A percentile compares a stretch with the other conserved stretches of the same genome.
Evolutionary conservation across 2,113 vertebrate species (phyloP).

Genomic region (Anoplopoma fimbria): DNA sequence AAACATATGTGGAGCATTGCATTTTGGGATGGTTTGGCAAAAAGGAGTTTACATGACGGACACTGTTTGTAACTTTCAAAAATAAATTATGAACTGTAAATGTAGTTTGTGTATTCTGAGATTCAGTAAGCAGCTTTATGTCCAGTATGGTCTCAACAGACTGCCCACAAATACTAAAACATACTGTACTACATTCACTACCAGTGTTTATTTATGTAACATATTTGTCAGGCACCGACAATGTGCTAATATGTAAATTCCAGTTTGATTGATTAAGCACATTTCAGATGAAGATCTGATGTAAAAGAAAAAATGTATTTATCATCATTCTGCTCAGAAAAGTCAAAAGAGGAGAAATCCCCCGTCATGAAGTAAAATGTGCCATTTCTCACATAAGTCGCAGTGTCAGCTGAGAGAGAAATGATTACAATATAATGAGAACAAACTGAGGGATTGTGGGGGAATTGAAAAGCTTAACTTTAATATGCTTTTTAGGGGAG

Average conservation of each 20-base stretch:
- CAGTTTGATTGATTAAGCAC: not conserved
- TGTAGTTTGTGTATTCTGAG: not conserved
- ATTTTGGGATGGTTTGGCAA: not conserved
- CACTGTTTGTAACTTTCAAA: not conserved
- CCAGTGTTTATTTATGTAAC: not conserved
- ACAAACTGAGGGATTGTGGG: constrained; percentile 26
- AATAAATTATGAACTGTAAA: not conserved
- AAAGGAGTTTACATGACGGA: not conserved
- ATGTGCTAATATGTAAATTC: not conserved
- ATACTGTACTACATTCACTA: not conserved
- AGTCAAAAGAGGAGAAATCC: not conserved
- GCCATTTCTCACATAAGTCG: constrained; percentile 3
- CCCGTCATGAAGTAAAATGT: not conserved
- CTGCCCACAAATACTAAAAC: not conserved
- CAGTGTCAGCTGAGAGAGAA: constrained; percentile 36
- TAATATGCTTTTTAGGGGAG: constrained; percentile 5
- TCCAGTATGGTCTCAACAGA: not conserved
- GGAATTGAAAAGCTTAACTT: constrained; percentile 20
- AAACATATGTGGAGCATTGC: not conserved
- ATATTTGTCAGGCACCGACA: constrained; percentile 2
- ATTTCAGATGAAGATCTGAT: not conserved
- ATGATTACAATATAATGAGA: constrained; percentile 29
- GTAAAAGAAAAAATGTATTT: not conserved
- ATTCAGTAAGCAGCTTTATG: constrained; percentile 17
- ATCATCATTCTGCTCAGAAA: constrained; percentile 4